Evolutionary conservation across 35 echinoderm and acorn worm species (phyloP).

Genomic region (Holothuria glaberrima): DNA sequence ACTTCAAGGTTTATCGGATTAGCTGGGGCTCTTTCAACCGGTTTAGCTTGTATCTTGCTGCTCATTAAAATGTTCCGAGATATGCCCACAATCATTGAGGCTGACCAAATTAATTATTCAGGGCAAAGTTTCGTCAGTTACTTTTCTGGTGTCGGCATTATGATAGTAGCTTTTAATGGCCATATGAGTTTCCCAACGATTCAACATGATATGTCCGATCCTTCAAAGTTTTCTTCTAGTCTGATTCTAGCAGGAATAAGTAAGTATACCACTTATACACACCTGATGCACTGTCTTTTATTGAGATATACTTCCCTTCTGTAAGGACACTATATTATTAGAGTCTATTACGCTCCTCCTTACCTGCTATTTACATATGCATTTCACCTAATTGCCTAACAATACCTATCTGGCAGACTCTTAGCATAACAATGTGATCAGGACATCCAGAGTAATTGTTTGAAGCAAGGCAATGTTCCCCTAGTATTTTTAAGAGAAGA

Average conservation of each 20-base stretch:
- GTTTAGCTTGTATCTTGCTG: neutral
- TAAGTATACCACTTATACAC: neutral
- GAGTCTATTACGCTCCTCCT: too few relatives aligned
- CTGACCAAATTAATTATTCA: neutral
- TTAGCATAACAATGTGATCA: too few relatives aligned
- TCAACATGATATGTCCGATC: conserved; percentile 38
- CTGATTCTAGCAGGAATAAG: neutral
- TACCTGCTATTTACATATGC: too few relatives aligned
- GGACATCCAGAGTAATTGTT: too few relatives aligned
- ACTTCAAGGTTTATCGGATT: neutral
- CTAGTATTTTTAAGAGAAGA: too few relatives aligned
- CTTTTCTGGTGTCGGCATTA: conserved; percentile 18
- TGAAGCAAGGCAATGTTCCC: too few relatives aligned
- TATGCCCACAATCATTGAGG: neutral
- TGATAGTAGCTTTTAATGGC: conserved; percentile 40
- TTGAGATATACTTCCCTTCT: too few relatives aligned
- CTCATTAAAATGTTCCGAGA: neutral
- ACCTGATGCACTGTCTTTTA: too few relatives aligned
- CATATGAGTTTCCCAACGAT: conserved; percentile 10
- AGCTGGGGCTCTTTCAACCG: conserved; percentile 7
- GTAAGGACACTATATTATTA: too few relatives aligned
- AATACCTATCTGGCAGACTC: too few relatives aligned
- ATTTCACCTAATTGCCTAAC: too few relatives aligned
- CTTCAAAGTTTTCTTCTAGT: conserved; percentile 4
- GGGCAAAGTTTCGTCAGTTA: neutral